Evolutionary conservation across 2,888 invertebrate species (phyloP), one percentile per base, ranked within the genome.

Genomic region (Diploptera punctata): DNA sequence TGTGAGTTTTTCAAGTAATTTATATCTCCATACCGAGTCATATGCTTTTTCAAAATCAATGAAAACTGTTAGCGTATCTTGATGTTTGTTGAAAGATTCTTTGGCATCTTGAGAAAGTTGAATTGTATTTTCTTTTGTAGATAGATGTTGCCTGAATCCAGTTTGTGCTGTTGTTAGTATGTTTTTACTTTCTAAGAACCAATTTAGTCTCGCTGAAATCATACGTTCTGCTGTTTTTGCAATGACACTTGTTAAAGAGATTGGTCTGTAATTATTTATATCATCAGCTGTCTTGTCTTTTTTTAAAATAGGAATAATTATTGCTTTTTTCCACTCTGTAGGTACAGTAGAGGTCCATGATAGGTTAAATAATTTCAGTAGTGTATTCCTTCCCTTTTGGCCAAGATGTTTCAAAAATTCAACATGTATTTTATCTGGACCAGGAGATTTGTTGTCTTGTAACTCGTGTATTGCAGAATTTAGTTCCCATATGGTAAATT

Each of bases 101-200:
- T 16, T 31, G n/a, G n/a, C n/a, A n/a, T n/a, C n/a, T n/a, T n/a
- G n/a, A n/a, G n/a, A n/a, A n/a, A n/a, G n/a, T n/a, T 68, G 16
- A 19, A 43, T 31, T 9, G 31, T 43, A 52, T 52, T 73, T 57
- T 70, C 16, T 73, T 70, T 38, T 38, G 38, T 38, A 13, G 38
- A 38, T 38, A 49, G 49, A 4, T 49, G n/a, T 49, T 24, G 21
- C n/a, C 10, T 43, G 9, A 43, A 43, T 43, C 7, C 43, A 10
- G 43, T 13, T 43, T 43, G 43, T 43, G 43, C 43, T 43, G 43
- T 43, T 43, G 43, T 43, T 7, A 43, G 43, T 43, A 43, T 10
- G 43, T 10, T 7, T 10, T 43, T 43, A 13, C 13, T 7, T 43
- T 43, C 43, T 13, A 43, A 43, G n/a, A 43, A 43, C 43, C 7